These are phyloP conservation scores for Eonycteris spelaea DNA, from an alignment of 2,113 vertebrate species.

Conservation along the genomic window DNA sequence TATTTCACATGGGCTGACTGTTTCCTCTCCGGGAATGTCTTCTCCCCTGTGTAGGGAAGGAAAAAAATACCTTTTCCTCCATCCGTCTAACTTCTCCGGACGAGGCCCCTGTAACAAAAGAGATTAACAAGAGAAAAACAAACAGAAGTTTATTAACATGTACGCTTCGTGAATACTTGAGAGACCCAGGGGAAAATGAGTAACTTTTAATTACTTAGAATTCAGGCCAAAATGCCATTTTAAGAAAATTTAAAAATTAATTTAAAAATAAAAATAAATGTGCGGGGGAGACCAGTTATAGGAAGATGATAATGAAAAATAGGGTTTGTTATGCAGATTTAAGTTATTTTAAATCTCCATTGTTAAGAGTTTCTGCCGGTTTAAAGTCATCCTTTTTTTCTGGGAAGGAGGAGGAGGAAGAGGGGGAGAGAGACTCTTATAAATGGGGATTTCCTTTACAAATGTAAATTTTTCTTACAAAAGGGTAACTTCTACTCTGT, in stretches of 20 bases:
- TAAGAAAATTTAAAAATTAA: background rate
- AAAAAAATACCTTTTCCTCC: background rate
- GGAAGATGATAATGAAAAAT: background rate
- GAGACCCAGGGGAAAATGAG: background rate
- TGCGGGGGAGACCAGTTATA: background rate
- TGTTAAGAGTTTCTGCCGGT: background rate
- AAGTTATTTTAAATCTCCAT: background rate
- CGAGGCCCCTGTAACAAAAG: background rate
- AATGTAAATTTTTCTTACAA: background rate
- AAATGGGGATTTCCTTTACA: background rate
- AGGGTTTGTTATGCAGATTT: background rate
- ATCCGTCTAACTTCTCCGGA: background rate
- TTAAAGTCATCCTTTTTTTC: background rate
- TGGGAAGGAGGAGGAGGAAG: background rate
- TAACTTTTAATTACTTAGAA: background rate
- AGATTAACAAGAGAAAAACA: background rate
- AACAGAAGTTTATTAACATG: background rate
- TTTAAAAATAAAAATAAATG: background rate
- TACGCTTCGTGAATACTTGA: background rate
- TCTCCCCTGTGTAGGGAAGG: background rate
- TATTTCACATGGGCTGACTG: background rate
- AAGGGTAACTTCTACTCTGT: background rate
- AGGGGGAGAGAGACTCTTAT: background rate
- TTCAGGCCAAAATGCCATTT: background rate
- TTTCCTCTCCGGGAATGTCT: background rate